Conservation (phyloP, 2,888 invertebrate species). For the Diabrotica balteata region DNA sequence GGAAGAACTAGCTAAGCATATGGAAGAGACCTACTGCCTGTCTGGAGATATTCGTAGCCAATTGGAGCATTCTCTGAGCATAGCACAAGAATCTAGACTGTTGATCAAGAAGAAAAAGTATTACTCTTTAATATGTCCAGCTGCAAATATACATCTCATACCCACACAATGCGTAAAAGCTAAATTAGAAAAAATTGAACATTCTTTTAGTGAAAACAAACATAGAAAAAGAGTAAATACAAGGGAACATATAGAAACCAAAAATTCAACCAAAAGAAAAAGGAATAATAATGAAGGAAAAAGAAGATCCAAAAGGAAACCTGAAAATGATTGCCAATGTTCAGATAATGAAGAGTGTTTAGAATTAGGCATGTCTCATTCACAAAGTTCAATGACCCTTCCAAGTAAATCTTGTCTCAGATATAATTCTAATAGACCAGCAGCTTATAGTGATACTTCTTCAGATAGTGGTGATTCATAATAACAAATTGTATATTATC, state of each 20-base stretch:
- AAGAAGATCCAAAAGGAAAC: too few relatives aligned
- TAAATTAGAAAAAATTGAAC: slow-evolving; percentile 38
- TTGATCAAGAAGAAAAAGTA: slow-evolving; percentile 36
- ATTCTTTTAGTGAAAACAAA: slow-evolving; percentile 28
- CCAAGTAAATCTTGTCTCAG: too few relatives aligned
- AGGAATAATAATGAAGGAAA: too few relatives aligned
- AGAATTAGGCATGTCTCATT: too few relatives aligned
- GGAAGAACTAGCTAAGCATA: slow-evolving; percentile 41
- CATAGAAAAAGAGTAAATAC: not conserved
- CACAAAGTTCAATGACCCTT: too few relatives aligned
- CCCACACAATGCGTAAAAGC: slow-evolving; percentile 39
- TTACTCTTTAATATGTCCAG: slow-evolving; percentile 40
- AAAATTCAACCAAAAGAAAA: not conserved
- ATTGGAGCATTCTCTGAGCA: slow-evolving; percentile 40
- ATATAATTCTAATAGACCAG: too few relatives aligned
- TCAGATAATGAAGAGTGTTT: too few relatives aligned
- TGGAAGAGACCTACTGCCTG: slow-evolving; percentile 37
- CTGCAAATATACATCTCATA: slow-evolving; percentile 41
- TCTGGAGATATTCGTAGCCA: slow-evolving; percentile 44
- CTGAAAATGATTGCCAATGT: too few relatives aligned
- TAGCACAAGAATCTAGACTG: slow-evolving; percentile 38
- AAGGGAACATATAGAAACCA: not conserved
- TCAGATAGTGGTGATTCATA: too few relatives aligned
- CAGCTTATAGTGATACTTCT: too few relatives aligned
- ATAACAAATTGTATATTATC: too few relatives aligned